Evolutionary conservation across 2,888 invertebrate genomes (phyloP).

Genomic region (Liopterus haemorrhoidalis): DNA sequence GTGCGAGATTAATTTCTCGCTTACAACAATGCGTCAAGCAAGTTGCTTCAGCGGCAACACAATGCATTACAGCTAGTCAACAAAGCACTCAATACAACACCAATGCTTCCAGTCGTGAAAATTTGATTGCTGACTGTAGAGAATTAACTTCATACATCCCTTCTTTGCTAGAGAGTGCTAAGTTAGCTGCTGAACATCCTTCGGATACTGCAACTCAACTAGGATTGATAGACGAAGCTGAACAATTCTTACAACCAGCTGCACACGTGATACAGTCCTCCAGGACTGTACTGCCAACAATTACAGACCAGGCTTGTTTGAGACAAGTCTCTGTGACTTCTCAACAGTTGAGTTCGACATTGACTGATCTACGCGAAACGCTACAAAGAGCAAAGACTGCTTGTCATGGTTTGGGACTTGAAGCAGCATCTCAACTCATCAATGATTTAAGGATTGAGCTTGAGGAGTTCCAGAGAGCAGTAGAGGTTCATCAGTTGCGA

Average conservation of each 20-base stretch:
- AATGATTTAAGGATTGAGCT: conserved; percentile 74
- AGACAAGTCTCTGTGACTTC: conserved; percentile 67
- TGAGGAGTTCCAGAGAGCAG: conserved; percentile 71
- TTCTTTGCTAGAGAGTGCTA: conserved; percentile 70
- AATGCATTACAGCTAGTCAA: conserved; percentile 83
- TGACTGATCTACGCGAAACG: conserved; percentile 43
- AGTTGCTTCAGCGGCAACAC: conserved; percentile 83
- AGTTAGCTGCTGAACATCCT: conserved; percentile 61
- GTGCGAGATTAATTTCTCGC: conserved; percentile 64
- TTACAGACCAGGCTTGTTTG: conserved; percentile 69
- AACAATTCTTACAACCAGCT: conserved; percentile 71
- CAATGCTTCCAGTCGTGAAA: conserved; percentile 63
- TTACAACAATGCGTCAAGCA: conserved; percentile 72
- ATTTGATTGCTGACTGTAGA: conserved; percentile 67
- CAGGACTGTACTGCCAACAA: conserved; percentile 75
- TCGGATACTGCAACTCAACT: conserved; percentile 71
- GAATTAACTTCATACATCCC: conserved; percentile 74
- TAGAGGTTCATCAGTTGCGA: conserved; percentile 62
- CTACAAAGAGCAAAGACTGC: conserved; percentile 44
- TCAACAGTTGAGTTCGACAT: conserved; percentile 54
- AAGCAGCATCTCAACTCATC: conserved; percentile 79
- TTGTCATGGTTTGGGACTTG: conserved; percentile 80
- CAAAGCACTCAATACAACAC: conserved; percentile 71
- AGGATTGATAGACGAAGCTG: conserved; percentile 74
- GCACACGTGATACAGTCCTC: conserved; percentile 70